Evolutionary conservation across 2,113 vertebrate genomes (phyloP), one percentile per base, ranked within the genome.

Genomic region (Prunella fulvescens): DNA sequence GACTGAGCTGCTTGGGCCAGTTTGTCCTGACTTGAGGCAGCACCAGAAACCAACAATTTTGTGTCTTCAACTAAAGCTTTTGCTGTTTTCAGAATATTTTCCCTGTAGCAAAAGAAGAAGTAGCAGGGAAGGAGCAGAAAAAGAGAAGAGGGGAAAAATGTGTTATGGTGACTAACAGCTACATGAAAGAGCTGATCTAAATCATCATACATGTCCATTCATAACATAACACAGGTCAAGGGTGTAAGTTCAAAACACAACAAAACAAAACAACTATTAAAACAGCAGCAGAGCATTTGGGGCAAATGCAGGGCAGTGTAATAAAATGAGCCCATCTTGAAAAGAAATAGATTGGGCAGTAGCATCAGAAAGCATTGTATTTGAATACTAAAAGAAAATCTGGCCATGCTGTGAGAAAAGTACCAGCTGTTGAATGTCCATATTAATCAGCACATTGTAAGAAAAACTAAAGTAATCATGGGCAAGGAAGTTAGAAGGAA

Each of bases 41-140:
- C 99, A 12, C 99, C 99, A 3, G 99, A 99, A 47, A 99, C 99
- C 82, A 99, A 97, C 86, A 99, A 96, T 92, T 99, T 99, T 25
- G 99, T 99, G 97, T 99, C 99, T 96, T 99, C 99, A 73, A 99
- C 99, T 96, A 99, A 97, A 50, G 99, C 98, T 97, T 99, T 99
- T 95, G 99, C 99, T 11, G 99, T 99, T 97, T 99, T 99, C 97
- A 99, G 96, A 79, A 99, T 99, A 96, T 98, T 99, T 97, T 99
- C 99, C 97, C 99, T 99, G 97, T 78, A 82, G 57, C 6, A 44
- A 60, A 78, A 73, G 60, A 73, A 51, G 20, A 87, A 26, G 61
- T 57, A 81, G 26, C 19, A 58, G 39, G 12, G n/a, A 82, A 61
- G 14, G 31, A 57, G 11, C 53, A 10, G 39, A 74, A 93, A 88